Percentiles rank a stretch among this genome's conserved stretches.
Conservation (phyloP, 2,888 invertebrate genomes). For the Cosmia trapezina region DNA sequence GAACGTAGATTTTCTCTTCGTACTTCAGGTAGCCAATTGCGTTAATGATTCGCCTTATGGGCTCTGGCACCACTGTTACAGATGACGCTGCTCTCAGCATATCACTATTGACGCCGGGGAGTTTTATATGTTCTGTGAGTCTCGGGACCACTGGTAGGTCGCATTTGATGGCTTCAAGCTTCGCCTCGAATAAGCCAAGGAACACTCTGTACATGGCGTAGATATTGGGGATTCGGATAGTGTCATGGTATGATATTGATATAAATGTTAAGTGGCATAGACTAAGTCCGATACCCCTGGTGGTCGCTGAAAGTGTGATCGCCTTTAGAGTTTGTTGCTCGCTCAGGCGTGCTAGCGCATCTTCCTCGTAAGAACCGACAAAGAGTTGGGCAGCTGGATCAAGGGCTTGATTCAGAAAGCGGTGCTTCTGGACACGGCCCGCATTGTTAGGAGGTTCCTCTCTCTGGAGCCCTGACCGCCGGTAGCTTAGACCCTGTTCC, state of each 20-base stretch:
- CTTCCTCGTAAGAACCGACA: too few relatives aligned
- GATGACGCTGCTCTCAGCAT: background rate
- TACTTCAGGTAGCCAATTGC: background rate
- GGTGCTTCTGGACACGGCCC: too few relatives aligned
- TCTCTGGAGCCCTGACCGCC: too few relatives aligned
- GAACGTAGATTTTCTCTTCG: background rate
- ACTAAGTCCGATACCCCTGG: background rate
- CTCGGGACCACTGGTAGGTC: background rate
- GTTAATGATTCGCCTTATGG: background rate
- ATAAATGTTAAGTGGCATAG: background rate
- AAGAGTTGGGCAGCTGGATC: too few relatives aligned
- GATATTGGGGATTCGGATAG: background rate
- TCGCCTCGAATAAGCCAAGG: background rate
- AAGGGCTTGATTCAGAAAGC: too few relatives aligned
- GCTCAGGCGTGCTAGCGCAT: too few relatives aligned
- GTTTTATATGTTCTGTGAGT: background rate
- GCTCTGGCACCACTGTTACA: background rate
- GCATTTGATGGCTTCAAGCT: background rate
- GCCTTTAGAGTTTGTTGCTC: background rate
- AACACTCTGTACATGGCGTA: background rate
- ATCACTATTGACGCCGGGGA: background rate
- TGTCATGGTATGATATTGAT: background rate
- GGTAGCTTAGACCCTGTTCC: too few relatives aligned
- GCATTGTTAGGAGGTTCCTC: too few relatives aligned
- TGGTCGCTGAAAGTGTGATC: background rate